These are phyloP conservation scores for Pimephales promelas DNA, from an alignment of 2,113 vertebrate genomes.

Conservation along the genomic window DNA sequence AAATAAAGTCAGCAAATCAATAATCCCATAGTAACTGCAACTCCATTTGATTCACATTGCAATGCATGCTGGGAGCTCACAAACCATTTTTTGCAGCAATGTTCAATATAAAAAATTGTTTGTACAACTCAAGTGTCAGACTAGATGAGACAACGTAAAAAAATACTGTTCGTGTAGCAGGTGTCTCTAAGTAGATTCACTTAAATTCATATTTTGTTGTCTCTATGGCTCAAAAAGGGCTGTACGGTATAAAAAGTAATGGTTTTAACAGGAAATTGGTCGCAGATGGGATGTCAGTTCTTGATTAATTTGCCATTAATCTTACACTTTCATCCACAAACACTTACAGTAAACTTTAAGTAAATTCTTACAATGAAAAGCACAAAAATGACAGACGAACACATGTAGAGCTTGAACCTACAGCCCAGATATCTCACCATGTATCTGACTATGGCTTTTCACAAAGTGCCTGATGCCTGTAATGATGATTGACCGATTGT, in stretches of 20 bases:
- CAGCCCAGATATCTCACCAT: background rate
- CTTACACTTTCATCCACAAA: background rate
- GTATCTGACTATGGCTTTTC: background rate
- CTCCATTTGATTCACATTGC: background rate
- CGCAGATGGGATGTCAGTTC: too few species aligned
- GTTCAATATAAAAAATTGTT: background rate
- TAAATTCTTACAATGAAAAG: too few species aligned
- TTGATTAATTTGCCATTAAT: background rate
- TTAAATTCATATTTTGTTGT: background rate
- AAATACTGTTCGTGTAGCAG: background rate
- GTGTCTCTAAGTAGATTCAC: background rate
- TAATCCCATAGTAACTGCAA: background rate
- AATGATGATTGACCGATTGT: background rate
- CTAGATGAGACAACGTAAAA: background rate
- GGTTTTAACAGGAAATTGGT: background rate
- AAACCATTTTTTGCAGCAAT: background rate
- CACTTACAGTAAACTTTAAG: too few species aligned
- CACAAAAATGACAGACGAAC: background rate
- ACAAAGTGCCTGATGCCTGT: background rate
- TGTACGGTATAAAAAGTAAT: background rate
- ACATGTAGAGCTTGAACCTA: background rate
- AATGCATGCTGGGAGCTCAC: background rate
- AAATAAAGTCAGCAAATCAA: background rate
- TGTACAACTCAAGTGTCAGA: background rate
- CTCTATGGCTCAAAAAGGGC: background rate